These are phyloP conservation scores for Pristionchus pacificus DNA, from an alignment of 1,140 invertebrate genomes.

Conservation along the genomic window DNA sequence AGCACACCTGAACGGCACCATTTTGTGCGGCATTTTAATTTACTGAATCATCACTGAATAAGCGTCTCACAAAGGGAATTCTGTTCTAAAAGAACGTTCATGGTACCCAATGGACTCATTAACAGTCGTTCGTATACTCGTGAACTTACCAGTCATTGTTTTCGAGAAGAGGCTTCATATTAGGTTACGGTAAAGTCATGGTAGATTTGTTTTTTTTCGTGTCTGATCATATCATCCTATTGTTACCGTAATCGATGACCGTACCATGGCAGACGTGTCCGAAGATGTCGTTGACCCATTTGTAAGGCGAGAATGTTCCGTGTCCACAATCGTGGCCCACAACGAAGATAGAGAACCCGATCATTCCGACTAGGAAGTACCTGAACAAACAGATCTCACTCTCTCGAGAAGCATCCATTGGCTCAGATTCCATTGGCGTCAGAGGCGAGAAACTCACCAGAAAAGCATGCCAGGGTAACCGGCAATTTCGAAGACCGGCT, in stretches of 20 bases:
- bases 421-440: neutral
- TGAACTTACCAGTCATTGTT: no score
- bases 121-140: no score
- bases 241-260: no score
- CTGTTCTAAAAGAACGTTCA: no score
- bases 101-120: no score
- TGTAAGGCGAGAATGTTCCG: constrained; percentile 58
- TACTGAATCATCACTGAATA: no score
- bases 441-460: constrained; percentile 33
- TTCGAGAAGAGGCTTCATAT: no score
- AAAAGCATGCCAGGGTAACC: constrained; percentile 35
- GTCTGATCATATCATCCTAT: no score
- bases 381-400: constrained; percentile 11
- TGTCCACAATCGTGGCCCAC: constrained; percentile 61
- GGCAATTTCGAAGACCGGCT: constrained; percentile 41
- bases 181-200: no score
- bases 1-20: neutral
- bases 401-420: neutral
- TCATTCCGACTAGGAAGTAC: constrained; percentile 59
- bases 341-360: constrained; percentile 59
- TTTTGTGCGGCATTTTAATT: no score
- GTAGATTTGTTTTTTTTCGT: no score
- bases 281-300: constrained; percentile 48
- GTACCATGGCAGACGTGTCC: constrained; percentile 52
- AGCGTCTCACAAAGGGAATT: no score